phyloP scores from a whole-genome alignment of 2,797 vertebrate genomes.

The Graptemys geographica region DNA sequence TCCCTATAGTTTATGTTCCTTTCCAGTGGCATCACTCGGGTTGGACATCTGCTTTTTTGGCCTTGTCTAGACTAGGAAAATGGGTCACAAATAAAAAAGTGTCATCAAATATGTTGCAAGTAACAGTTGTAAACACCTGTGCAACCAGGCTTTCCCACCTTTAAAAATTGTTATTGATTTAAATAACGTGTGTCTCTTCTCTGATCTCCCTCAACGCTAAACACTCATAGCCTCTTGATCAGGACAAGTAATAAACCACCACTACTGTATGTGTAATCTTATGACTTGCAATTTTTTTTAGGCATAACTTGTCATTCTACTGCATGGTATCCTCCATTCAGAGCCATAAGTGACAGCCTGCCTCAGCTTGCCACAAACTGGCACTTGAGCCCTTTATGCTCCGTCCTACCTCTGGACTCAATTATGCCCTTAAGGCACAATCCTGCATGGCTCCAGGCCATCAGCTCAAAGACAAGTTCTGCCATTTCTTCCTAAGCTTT shows the following conservation, averaged over 20 bases:
- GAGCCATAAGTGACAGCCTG: neutral
- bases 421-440: neutral
- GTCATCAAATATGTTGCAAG: neutral
- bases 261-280: neutral
- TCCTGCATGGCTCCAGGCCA: neutral
- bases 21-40: neutral
- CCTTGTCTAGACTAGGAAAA: neutral
- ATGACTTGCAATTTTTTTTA: neutral
- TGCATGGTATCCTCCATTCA: neutral
- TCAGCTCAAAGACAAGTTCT: neutral
- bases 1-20: neutral
- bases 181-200: neutral
- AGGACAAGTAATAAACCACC: neutral
- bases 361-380: neutral
- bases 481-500: neutral
- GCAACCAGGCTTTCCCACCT: neutral
- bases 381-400: neutral
- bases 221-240: neutral
- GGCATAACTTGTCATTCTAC: neutral
- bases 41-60: neutral
- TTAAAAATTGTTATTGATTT: neutral
- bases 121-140: neutral
- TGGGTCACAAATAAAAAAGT: accelerated
- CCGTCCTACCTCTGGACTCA: neutral
- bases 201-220: neutral